phyloP scores from a whole-genome alignment of 1,140 invertebrate species.

The Drosophila chauvacae region DNA sequence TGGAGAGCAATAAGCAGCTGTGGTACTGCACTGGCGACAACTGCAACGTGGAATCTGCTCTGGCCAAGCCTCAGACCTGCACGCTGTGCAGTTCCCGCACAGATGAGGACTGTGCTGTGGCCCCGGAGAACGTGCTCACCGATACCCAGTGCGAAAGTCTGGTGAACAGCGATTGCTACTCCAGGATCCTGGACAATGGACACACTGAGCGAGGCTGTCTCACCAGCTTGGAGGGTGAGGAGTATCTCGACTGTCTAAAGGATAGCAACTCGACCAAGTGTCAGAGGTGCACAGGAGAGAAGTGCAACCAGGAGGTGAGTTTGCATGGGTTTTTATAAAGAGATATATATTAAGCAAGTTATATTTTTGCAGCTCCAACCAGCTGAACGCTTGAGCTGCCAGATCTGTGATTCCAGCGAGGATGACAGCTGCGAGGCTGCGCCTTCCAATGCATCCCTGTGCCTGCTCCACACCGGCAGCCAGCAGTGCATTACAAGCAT shows the following conservation, averaged over 20 bases:
- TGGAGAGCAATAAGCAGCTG: constrained; percentile 55
- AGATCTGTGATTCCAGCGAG: constrained; percentile 60
- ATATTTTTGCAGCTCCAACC: constrained; percentile 61
- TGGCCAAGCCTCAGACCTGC: constrained; percentile 50
- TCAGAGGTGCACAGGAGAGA: constrained; percentile 46
- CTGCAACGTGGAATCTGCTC: constrained; percentile 60
- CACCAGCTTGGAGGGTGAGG: constrained; percentile 52
- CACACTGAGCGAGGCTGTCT: constrained; percentile 78
- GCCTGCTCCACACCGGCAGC: constrained; percentile 42
- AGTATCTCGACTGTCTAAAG: constrained; percentile 54
- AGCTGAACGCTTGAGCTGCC: constrained; percentile 61
- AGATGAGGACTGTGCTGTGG: constrained; percentile 55
- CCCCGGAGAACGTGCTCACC: constrained; percentile 19
- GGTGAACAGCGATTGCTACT: constrained; percentile 71
- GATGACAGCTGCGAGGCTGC: constrained; percentile 42
- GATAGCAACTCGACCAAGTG: constrained; percentile 56
- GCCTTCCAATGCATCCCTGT: constrained; percentile 36
- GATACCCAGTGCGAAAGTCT: constrained; percentile 34
- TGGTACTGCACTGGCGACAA: constrained; percentile 73
- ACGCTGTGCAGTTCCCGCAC: constrained; percentile 69
- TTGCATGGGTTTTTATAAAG: background rate
- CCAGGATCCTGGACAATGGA: constrained; percentile 59
- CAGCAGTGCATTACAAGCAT: constrained; percentile 61
- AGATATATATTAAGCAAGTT: background rate
- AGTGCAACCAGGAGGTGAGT: constrained; percentile 65